These are phyloP conservation scores for Conomelus anceps DNA, from an alignment of 2,888 invertebrate genomes.

Conservation along the genomic window DNA sequence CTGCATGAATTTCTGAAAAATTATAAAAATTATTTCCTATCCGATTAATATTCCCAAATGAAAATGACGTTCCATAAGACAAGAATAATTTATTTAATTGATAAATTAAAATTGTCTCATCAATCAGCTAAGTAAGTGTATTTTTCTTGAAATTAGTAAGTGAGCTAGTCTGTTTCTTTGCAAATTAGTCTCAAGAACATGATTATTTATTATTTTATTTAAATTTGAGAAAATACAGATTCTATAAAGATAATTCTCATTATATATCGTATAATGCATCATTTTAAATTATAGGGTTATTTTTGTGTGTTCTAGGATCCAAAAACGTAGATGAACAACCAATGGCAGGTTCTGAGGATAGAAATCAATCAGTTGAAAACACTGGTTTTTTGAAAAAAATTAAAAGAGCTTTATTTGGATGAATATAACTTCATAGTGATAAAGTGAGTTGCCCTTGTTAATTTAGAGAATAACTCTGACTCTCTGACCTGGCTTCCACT, in stretches of 20 bases:
- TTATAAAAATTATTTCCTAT: too few relatives aligned
- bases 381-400: conserved; percentile 51
- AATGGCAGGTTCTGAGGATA: conserved; percentile 46
- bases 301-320: conserved; percentile 43
- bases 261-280: neutral
- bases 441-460: neutral
- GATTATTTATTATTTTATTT: too few relatives aligned
- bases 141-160: neutral
- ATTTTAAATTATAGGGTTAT: neutral
- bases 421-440: conserved; percentile 31
- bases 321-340: conserved; percentile 38
- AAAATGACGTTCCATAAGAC: neutral
- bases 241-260: neutral
- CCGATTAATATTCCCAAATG: too few relatives aligned
- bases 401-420: conserved; percentile 56
- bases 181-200: neutral
- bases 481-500: neutral
- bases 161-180: neutral
- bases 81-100: neutral
- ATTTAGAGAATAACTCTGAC: neutral
- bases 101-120: neutral
- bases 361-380: conserved; percentile 42
- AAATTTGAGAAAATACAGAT: neutral
- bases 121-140: neutral
- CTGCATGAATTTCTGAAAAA: too few relatives aligned